Base-by-base conservation (phyloP, 2,888 invertebrate genomes). In the Amblyjoppa fuscipennis region DNA sequence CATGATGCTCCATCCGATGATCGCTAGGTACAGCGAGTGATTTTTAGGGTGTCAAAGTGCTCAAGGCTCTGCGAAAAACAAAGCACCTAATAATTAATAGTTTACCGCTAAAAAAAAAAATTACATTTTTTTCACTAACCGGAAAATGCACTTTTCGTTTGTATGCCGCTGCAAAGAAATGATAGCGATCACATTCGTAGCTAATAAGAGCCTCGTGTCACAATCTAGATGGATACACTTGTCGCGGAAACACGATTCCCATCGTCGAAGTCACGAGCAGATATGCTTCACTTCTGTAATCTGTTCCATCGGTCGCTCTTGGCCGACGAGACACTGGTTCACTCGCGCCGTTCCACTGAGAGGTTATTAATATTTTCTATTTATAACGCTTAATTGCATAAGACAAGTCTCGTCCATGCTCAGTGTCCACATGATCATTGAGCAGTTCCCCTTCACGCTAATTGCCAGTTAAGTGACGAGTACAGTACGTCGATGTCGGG, bases 311-410 rank as follows among this genome's bases (percentile, higher is more conserved):
- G 45, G 13, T 56, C 59, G 61, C 73, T 45, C 70, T 16, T 45
- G 31, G 20, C 31, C 66, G 45, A 68, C 38, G 74, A 51, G 66
- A 68, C 64, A 53, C 11, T 13, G 76, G 80, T 84, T 66, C 49
- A 80, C 71, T 71, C 56, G 56, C 38, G 53, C 66, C 76, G 31
- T 28, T 66, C 53, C 34, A 13, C 69, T 31, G 53, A 31, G n/a
- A 34, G 56, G 71, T 71, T 71, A 68, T 20, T 76, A 56, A 76
- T 76, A 71, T 84, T 71, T 53, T 75, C 84, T 84, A 84, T 80
- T 84, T 66, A 80, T 80, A 80, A 80, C 61, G 53, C 31, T 31
- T 56, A 53, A 73, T 83, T 83, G 49, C 13, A 34, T 61, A 51
- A 49, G 70, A 41, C 34, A 28, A 34, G 56, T 56, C 73, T 59